Percentiles rank a stretch among this genome's conserved stretches.
Conservation (phyloP, 2,888 invertebrate species). For the Hirtodrosophila trivittata region DNA sequence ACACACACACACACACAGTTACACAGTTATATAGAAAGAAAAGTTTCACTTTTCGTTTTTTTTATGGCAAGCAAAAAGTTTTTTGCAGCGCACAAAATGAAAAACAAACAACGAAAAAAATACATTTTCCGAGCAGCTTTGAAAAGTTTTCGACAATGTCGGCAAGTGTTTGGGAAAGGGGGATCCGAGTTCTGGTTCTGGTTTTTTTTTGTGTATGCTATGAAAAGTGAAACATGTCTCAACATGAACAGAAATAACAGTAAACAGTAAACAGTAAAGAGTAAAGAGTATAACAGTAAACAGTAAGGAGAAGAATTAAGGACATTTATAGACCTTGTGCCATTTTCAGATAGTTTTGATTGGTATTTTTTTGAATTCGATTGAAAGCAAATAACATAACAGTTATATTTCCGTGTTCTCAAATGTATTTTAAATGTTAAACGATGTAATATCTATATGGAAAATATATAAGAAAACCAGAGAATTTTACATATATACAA, state of each 20-base stretch:
- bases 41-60: conserved; percentile 42
- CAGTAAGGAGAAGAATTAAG: conserved; percentile 17
- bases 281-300: conserved; percentile 16
- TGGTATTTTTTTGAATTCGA: neutral
- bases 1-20: conserved; percentile 3
- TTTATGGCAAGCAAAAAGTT: conserved; percentile 27
- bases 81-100: conserved; percentile 42
- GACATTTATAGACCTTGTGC: conserved; percentile 55
- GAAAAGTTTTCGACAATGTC: conserved; percentile 66
- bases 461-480: neutral
- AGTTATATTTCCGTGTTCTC: conserved; percentile 65
- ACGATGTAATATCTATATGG: conserved; percentile 5
- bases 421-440: conserved; percentile 70
- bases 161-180: conserved; percentile 43
- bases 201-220: conserved; percentile 17
- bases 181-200: neutral
- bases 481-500: conserved; percentile 36
- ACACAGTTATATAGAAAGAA: conserved; percentile 5
- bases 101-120: conserved; percentile 40
- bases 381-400: neutral
- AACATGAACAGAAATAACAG: conserved; percentile 8
- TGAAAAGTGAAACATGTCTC: conserved; percentile 62
- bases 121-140: conserved; percentile 34
- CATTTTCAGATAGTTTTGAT: conserved; percentile 28
- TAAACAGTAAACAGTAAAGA: conserved; percentile 25